Conservation (phyloP, 2,797 vertebrate genomes). For the Anguilla anguilla region DNA sequence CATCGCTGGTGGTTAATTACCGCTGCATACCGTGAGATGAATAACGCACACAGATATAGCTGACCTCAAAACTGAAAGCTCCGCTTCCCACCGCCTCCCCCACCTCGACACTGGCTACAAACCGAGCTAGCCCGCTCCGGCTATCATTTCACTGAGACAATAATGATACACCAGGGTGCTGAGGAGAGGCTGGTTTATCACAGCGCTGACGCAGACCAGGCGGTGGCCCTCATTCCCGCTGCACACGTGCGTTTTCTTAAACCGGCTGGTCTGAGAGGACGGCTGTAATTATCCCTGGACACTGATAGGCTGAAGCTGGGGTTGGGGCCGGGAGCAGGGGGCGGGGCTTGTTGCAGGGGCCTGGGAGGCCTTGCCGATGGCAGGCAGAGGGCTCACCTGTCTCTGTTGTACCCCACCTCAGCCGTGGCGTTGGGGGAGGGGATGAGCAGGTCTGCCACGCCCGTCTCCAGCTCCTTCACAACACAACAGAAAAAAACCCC, state of each 20-base stretch:
- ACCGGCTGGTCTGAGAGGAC: neutral
- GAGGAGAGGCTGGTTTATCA: constrained; percentile 1
- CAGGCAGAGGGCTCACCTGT: constrained; percentile 68
- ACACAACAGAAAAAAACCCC: constrained; percentile 24
- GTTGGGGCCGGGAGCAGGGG: neutral
- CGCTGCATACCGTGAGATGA: neutral
- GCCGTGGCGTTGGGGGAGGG: constrained; percentile 82
- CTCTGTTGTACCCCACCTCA: constrained; percentile 83
- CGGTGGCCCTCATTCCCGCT: no score
- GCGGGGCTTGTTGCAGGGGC: neutral
- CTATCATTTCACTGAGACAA: constrained; percentile 6
- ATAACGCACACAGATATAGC: neutral
- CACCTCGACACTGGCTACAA: neutral
- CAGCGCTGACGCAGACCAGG: neutral
- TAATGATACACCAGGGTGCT: constrained; percentile 2
- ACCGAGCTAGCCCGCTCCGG: neutral
- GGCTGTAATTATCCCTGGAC: constrained; percentile 11
- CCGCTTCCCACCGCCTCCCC: neutral
- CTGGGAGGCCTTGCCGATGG: neutral
- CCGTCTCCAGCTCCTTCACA: constrained; percentile 79
- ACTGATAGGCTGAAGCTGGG: neutral
- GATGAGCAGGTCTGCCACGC: constrained; percentile 80
- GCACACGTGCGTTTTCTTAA: neutral
- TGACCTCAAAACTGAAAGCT: neutral
- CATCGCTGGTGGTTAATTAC: neutral